phyloP scores from a whole-genome alignment of 2,113 vertebrate species.

The Sinocyclocheilus grahami region DNA sequence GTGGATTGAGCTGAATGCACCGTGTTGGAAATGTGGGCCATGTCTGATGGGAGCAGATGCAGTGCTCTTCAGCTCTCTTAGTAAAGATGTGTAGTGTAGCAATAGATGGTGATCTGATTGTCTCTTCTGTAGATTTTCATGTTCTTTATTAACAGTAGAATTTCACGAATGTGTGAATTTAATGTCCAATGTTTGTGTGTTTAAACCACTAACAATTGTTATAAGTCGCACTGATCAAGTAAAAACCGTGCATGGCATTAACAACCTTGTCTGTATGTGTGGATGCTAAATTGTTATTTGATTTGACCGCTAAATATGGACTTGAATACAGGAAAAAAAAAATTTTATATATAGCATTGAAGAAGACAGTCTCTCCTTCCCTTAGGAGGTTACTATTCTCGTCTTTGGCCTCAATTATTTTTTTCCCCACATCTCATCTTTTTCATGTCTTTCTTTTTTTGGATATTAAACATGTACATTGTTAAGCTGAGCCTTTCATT shows the following conservation, averaged over 20 bases:
- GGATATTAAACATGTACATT: neutral
- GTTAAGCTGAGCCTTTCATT: neutral
- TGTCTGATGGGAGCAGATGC: slow-evolving; percentile 41
- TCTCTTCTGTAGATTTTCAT: slow-evolving; percentile 38
- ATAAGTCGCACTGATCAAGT: neutral
- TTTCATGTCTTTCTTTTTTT: neutral
- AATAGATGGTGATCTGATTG: slow-evolving; percentile 38
- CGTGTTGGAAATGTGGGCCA: slow-evolving; percentile 42
- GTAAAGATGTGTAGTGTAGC: slow-evolving; percentile 55
- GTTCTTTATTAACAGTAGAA: slow-evolving; percentile 46
- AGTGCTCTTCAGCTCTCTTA: slow-evolving; percentile 26
- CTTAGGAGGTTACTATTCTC: slow-evolving; percentile 46
- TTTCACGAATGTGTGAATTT: neutral
- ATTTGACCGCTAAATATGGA: slow-evolving; percentile 8
- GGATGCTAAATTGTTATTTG: neutral
- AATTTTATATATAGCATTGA: slow-evolving; percentile 26
- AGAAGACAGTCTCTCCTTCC: slow-evolving; percentile 9
- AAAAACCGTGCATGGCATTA: neutral
- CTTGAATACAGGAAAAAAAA: slow-evolving; percentile 7
- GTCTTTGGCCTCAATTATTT: slow-evolving; percentile 34
- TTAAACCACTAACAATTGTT: slow-evolving; percentile 39
- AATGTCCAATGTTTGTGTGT: slow-evolving; percentile 29
- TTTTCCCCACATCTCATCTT: slow-evolving; percentile 6
- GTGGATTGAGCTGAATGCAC: slow-evolving; percentile 6
- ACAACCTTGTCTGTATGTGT: neutral